Evolutionary conservation across 1,140 invertebrate species (phyloP), one percentile per base, ranked within the genome.

Genomic region (Ericerus pela): DNA sequence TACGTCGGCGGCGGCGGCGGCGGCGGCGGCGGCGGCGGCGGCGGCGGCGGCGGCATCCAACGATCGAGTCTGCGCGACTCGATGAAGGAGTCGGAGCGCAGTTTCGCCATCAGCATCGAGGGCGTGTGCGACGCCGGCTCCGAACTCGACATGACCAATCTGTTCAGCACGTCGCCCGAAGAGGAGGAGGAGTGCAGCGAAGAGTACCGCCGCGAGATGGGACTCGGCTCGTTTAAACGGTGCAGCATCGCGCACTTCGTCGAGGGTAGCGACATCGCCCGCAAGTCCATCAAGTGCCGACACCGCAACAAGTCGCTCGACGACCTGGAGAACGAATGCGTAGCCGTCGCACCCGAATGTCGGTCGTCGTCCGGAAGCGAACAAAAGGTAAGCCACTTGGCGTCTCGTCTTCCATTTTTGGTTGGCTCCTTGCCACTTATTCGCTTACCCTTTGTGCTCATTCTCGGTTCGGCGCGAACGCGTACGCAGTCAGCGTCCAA

Each of bases 261-360:
- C 12, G 60, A 52, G 11, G 51, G 58, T 24, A 85, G 77, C 65
- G 84, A 87, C 65, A 87, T 86, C 56, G 82, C 80, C 1, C 76
- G 81, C 51, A 76, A 77, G 64, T 86, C 84, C 2, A 66, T 66
- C 41, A 70, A 70, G 55, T 72, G 68, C 56, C 66, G 67, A 43
- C 66, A 70, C 20, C 53, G 53, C 27, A 58, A 58, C 33, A 58
- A 53, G 36, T 54, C 57, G 12, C 54, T 54, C 27, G 53, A 53
- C 24, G 57, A 58, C 3, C 47, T 58, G 52, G 57, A 58, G 47
- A 47, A 47, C 16, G 41, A 47, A 47, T 47, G 41, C 16, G 26
- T 47, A 18, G 41, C 41, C 16, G 41, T 47, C 8, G 26, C 4
- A 24, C 41, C 41, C 2, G 41, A 47, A 8, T 3, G 26, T 12